These are phyloP conservation scores for Drosophila bipectinata DNA, from an alignment of 1,140 invertebrate species.

Conservation along the genomic window DNA sequence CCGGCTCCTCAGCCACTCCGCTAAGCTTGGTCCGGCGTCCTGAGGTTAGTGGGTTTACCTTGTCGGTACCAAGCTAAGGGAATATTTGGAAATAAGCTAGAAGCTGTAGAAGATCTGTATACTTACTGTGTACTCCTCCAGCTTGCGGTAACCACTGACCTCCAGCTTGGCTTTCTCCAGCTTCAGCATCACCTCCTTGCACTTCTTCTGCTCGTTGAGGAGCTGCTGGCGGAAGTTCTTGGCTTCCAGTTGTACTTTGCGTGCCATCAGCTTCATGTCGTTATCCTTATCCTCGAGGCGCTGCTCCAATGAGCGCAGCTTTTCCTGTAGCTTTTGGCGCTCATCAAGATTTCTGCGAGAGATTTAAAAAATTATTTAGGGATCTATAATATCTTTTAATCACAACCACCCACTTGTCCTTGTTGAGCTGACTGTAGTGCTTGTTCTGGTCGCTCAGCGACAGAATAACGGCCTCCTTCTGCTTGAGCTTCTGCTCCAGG, in stretches of 20 bases:
- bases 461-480: constrained; percentile 87
- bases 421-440: constrained; percentile 88
- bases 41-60: constrained; percentile 57
- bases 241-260: constrained; percentile 88
- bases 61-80: constrained; percentile 36
- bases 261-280: constrained; percentile 88
- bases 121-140: constrained; percentile 75
- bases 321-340: constrained; percentile 88
- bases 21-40: constrained; percentile 52
- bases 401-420: constrained; percentile 85
- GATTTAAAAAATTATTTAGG: background rate
- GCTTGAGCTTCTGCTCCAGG: constrained; percentile 86
- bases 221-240: constrained; percentile 90
- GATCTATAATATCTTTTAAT: background rate
- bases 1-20: constrained; percentile 48
- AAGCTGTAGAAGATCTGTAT: background rate
- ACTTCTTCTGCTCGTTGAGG: constrained; percentile 88
- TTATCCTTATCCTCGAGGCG: constrained; percentile 88
- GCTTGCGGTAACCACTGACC: constrained; percentile 73
- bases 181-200: constrained; percentile 88
- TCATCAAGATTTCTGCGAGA: constrained; percentile 87
- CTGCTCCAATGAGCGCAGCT: constrained; percentile 87
- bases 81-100: background rate
- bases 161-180: constrained; percentile 86
- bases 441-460: constrained; percentile 88